These are phyloP conservation scores for Thalpophila matura DNA, from an alignment of 2,888 invertebrate genomes.

Conservation along the genomic window DNA sequence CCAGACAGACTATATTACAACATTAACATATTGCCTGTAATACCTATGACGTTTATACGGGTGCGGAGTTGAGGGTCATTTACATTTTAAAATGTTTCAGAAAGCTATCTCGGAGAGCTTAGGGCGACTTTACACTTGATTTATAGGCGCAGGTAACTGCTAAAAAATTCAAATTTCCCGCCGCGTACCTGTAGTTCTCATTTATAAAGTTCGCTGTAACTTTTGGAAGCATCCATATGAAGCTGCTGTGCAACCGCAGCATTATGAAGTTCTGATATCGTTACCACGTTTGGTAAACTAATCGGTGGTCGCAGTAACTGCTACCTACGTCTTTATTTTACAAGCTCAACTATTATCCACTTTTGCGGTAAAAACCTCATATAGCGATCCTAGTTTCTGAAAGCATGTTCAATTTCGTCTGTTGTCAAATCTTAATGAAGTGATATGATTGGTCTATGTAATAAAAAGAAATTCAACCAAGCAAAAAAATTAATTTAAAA, in stretches of 20 bases:
- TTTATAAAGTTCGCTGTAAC: slow-evolving; percentile 69
- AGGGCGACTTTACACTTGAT: slow-evolving; percentile 86
- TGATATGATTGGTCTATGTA: too few relatives aligned
- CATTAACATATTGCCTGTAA: slow-evolving; percentile 24
- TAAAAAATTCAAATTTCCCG: slow-evolving; percentile 88
- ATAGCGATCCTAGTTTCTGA: too few relatives aligned
- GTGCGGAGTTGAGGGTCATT: slow-evolving; percentile 78
- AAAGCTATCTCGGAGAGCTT: slow-evolving; percentile 85
- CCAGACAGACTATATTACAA: slow-evolving; percentile 30
- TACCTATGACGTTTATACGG: slow-evolving; percentile 36
- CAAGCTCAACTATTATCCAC: too few relatives aligned
- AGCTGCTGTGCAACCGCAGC: slow-evolving; percentile 47
- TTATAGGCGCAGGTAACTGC: slow-evolving; percentile 89
- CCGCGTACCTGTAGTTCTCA: slow-evolving; percentile 72
- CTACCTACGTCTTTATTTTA: too few relatives aligned
- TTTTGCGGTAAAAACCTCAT: too few relatives aligned
- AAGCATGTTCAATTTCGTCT: too few relatives aligned
- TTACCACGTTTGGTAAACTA: not conserved
- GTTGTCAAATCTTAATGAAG: too few relatives aligned
- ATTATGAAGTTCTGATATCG: not conserved
- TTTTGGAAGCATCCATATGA: slow-evolving; percentile 77
- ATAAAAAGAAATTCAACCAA: too few relatives aligned
- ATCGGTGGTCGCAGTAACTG: too few relatives aligned
- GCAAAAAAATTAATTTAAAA: too few relatives aligned
- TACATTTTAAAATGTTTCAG: slow-evolving; percentile 88